Conservation (phyloP, 2,797 vertebrate species). For the Dendrocincla fuliginosa region DNA sequence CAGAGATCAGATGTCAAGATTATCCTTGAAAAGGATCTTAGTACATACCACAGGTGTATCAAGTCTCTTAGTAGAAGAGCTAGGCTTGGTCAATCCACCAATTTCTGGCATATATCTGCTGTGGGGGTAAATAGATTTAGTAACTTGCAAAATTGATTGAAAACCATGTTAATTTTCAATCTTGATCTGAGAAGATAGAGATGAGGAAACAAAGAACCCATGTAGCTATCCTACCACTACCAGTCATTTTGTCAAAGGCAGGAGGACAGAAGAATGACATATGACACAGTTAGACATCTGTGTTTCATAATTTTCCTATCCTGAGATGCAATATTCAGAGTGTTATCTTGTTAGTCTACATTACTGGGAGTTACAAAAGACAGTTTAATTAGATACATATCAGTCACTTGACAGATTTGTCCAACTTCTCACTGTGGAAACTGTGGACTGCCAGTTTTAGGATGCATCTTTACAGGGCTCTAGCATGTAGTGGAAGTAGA, state of each 20-base stretch:
- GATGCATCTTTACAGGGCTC: not conserved
- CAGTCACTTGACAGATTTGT: not conserved
- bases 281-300: not conserved
- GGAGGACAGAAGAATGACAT: conserved; percentile 50
- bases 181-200: conserved; percentile 3
- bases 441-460: not conserved
- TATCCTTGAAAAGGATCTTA: conserved; percentile 52
- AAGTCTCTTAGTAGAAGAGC: conserved; percentile 26
- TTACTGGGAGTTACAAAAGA: not conserved
- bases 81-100: conserved; percentile 31
- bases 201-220: conserved; percentile 3
- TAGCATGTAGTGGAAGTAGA: not conserved
- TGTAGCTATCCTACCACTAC: not conserved
- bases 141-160: conserved; percentile 17
- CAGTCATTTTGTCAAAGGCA: conserved; percentile 18
- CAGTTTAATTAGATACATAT: conserved; percentile 13
- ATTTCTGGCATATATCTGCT: not conserved
- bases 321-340: conserved; percentile 10
- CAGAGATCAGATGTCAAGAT: conserved; percentile 57
- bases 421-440: not conserved
- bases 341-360: conserved; percentile 16
- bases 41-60: not conserved
- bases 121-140: conserved; percentile 24
- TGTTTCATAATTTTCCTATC: conserved; percentile 13
- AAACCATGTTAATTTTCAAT: conserved; percentile 40